A percentile compares a stretch with the other conserved stretches of the same genome.
Conservation (phyloP, 1,140 invertebrate species). For the Vollenhovia emeryi region DNA sequence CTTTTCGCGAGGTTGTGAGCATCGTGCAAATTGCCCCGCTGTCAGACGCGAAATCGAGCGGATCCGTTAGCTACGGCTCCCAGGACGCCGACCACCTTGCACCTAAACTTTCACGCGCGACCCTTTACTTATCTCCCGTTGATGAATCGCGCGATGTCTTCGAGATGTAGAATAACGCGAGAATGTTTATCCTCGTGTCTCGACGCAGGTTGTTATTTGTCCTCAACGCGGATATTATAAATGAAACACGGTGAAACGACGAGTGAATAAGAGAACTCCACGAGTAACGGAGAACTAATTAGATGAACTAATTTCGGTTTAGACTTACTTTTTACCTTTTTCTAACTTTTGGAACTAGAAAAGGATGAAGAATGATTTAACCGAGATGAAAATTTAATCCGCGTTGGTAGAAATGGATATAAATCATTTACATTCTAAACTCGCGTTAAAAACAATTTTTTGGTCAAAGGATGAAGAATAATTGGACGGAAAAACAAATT, state of each 20-base stretch:
- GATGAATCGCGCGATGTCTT: background rate
- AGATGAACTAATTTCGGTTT: too few relatives aligned
- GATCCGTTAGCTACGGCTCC: conserved; percentile 8
- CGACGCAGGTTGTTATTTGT: background rate
- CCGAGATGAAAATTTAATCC: too few relatives aligned
- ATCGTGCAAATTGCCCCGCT: background rate
- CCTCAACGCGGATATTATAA: background rate
- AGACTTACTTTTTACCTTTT: too few relatives aligned
- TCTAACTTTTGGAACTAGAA: too few relatives aligned
- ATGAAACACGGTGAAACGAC: background rate
- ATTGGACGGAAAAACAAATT: background rate
- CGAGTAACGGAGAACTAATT: background rate
- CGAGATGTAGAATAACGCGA: background rate
- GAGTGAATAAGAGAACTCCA: background rate
- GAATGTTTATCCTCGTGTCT: conserved; percentile 14
- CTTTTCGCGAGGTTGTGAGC: background rate
- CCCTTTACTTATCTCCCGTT: conserved; percentile 42
- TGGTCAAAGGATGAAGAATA: conserved; percentile 9
- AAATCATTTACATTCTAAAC: background rate
- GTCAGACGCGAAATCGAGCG: background rate
- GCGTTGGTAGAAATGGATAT: too few relatives aligned
- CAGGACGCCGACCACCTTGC: background rate
- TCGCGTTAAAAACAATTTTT: background rate
- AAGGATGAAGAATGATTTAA: too few relatives aligned
- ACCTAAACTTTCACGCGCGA: conserved; percentile 42